A percentile compares a stretch with the other conserved stretches of the same genome.
Conservation (phyloP, 2,113 vertebrate species). For the Aplodontia rufa region DNA sequence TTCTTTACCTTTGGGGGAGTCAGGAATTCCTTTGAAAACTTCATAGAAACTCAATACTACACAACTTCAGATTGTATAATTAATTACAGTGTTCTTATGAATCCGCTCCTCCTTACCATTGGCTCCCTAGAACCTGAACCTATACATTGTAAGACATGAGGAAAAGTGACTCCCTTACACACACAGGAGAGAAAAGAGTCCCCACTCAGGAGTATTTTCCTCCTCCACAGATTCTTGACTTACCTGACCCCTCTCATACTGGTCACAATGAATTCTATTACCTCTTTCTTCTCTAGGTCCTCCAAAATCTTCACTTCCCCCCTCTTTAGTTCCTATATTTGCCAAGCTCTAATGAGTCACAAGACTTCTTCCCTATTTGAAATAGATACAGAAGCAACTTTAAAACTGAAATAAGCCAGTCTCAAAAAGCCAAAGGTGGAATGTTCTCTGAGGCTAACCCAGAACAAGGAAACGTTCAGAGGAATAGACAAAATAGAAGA, state of each 20-base stretch:
- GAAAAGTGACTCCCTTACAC: not conserved
- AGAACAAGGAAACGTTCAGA: too few relatives aligned
- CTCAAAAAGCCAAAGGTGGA: too few relatives aligned
- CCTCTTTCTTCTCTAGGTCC: not conserved
- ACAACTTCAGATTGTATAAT: not conserved
- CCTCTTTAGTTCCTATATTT: not conserved
- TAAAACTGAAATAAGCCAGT: too few relatives aligned
- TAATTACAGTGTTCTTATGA: not conserved
- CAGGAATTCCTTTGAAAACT: constrained; percentile 23
- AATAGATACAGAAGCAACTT: not conserved
- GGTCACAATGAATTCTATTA: not conserved
- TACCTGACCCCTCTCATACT: not conserved
- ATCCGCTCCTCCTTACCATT: fast-evolving
- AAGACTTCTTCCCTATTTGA: not conserved
- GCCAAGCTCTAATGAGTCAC: not conserved
- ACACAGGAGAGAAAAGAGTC: not conserved
- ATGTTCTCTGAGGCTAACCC: too few relatives aligned
- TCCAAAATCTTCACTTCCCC: not conserved
- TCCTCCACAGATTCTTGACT: fast-evolving
- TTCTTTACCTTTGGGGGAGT: not conserved
- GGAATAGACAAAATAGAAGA: too few relatives aligned
- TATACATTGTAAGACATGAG: not conserved
- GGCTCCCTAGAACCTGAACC: not conserved
- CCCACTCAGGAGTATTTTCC: not conserved
- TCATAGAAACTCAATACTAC: not conserved